Evolutionary conservation across 2,113 vertebrate genomes (phyloP), one percentile per base, ranked within the genome.

Genomic region (Podiceps cristatus): DNA sequence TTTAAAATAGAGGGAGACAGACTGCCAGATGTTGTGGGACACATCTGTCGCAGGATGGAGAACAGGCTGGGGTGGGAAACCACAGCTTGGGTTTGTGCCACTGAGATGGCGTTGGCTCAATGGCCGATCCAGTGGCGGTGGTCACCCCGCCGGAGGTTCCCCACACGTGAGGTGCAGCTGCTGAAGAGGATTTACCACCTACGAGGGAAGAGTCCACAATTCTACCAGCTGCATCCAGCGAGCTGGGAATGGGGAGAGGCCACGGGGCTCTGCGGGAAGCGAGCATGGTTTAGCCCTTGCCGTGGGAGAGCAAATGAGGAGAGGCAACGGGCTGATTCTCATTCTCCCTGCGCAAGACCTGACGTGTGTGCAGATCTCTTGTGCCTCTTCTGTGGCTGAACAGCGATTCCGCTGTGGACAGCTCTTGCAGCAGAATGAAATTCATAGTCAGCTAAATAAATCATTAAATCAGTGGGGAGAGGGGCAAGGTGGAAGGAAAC

Each of bases 261-360:
- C 19, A 3, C 2, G 4, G 49, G 62, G 20, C 18, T 52, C 44
- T 28, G 58, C 77, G 60, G 64, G 67, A 13, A 44, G 17, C 1
- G 1, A 37, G 49, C 35, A 11, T 1, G 8, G 55, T 5, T 40
- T 9, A 24, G 67, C 44, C 44, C 45, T 20, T 16, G 42, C 19
- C 2, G 0, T 8, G 35, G 44, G 23, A 19, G 7, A n/a, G 28
- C 2, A 4, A 40, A 10, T 0, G 1, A 14, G 11, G 18, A 56
- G 50, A 76, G 45, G 55, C 49, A n/a, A 18, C 0, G 18, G 45
- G 33, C 37, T 59, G 37, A 20, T 42, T 20, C 33, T 7, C 35
- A 7, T 23, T 5, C 33, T 37, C 49, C 59, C 11, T 10, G 14
- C 2, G 1, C 0, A 1, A 66, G 75, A 18, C 22, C 18, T 1